Evolutionary conservation across 2,888 invertebrate genomes (phyloP).

Genomic region (Eumacrocentrus americanus): DNA sequence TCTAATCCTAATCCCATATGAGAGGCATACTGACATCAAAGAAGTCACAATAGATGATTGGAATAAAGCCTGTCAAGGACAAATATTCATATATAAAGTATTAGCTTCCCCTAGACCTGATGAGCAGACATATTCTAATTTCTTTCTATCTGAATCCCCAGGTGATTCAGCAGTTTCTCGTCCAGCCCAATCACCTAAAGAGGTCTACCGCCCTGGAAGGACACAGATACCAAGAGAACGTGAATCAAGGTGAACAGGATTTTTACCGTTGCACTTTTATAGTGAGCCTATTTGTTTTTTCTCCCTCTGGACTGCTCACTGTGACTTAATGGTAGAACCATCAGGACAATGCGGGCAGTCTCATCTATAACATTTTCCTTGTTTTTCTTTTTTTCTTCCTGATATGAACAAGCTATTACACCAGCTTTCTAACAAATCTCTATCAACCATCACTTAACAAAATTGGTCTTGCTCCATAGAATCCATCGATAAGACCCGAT

Average conservation of each 20-base stretch:
- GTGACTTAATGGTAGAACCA: too few species aligned
- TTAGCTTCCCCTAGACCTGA: too few species aligned
- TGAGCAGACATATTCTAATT: too few species aligned
- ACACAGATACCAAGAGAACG: constrained; percentile 22
- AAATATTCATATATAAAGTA: too few species aligned
- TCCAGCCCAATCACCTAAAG: background rate
- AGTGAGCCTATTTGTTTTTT: background rate
- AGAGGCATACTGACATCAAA: too few species aligned
- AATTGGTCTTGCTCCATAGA: background rate
- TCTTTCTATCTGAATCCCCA: background rate
- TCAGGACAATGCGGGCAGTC: too few species aligned
- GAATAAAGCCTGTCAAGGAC: too few species aligned
- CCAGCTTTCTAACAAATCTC: background rate
- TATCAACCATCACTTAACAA: background rate
- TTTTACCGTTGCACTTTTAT: constrained; percentile 4
- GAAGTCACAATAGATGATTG: too few species aligned
- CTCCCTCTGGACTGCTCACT: too few species aligned
- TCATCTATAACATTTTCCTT: too few species aligned
- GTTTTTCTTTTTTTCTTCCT: background rate
- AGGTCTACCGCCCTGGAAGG: constrained; percentile 10
- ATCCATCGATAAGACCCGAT: background rate
- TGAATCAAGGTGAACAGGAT: constrained; percentile 43
- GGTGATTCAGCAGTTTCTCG: background rate
- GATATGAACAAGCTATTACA: too few species aligned
- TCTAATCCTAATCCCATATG: too few species aligned